Evolutionary conservation across 2,113 vertebrate species (phyloP).

Genomic region (Burhinus oedicnemus): DNA sequence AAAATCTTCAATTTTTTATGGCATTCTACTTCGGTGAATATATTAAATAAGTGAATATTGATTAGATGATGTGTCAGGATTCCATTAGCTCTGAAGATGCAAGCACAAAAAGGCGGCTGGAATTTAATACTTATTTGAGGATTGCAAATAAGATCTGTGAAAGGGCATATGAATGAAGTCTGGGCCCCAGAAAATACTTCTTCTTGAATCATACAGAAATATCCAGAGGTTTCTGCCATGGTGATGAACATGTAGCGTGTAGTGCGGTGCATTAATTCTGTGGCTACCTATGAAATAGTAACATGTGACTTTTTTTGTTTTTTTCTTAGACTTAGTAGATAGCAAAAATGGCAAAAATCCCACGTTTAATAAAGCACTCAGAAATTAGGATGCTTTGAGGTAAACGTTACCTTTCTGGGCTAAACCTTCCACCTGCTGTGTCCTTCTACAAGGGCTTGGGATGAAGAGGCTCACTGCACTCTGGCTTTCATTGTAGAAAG

Average conservation of each 20-base stretch:
- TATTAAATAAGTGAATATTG: constrained; percentile 51
- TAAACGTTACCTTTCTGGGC: neutral
- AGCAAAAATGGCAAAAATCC: neutral
- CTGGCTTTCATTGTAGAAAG: neutral
- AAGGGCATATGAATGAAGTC: neutral
- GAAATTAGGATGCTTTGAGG: neutral
- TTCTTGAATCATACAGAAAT: neutral
- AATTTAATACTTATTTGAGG: neutral
- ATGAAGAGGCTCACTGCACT: neutral
- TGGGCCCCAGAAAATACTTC: neutral
- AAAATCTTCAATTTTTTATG: constrained; percentile 18
- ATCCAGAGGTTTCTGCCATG: neutral
- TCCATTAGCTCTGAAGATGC: constrained; percentile 23
- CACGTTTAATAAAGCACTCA: rapidly evolving
- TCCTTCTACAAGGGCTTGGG: neutral
- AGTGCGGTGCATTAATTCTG: neutral
- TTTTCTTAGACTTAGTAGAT: neutral
- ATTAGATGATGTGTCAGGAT: neutral
- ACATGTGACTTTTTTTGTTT: neutral
- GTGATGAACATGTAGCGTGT: neutral
- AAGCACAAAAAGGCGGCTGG: neutral
- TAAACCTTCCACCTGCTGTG: neutral
- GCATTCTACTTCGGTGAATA: neutral
- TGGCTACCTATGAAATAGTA: neutral
- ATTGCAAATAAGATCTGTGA: neutral